A percentile compares a stretch with the other conserved stretches of the same genome.
phyloP scores from a whole-genome alignment of 2,113 vertebrate genomes.

The Pluvianellus socialis region DNA sequence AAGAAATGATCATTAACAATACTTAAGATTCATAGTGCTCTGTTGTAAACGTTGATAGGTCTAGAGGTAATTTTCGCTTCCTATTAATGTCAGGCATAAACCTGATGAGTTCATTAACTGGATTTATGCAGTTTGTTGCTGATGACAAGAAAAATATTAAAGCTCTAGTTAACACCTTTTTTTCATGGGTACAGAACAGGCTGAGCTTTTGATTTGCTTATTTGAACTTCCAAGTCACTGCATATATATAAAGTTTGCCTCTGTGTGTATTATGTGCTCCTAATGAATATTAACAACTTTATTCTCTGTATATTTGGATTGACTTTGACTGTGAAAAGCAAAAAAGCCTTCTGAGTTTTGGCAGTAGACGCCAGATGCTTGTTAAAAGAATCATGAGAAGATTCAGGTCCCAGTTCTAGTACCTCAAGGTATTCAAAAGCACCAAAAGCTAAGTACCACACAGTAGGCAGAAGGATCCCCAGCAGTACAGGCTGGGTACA shows the following conservation, averaged over 20 bases:
- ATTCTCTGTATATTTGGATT: not conserved
- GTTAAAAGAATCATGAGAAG: not conserved
- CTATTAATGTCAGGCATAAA: conserved; percentile 37
- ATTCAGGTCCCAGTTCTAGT: not conserved
- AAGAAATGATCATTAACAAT: conserved; percentile 24
- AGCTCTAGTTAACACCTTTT: not conserved
- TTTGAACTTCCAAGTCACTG: not conserved
- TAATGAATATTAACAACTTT: not conserved
- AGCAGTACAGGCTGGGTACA: not conserved
- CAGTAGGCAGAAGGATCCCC: not conserved
- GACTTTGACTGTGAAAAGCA: not conserved
- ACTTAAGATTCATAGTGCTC: conserved; percentile 1
- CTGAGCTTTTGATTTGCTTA: conserved; percentile 30
- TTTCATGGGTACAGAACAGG: not conserved
- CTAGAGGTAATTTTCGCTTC: conserved; percentile 53
- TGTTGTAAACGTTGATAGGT: not conserved
- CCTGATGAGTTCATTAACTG: conserved; percentile 35
- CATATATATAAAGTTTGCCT: not conserved
- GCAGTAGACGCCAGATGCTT: not conserved
- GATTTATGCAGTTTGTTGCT: conserved; percentile 21
- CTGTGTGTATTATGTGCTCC: not conserved
- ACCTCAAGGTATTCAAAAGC: not conserved
- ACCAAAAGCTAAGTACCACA: not conserved
- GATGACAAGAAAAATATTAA: conserved; percentile 41
- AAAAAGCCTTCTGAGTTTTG: not conserved